Evolutionary conservation across 2,888 invertebrate species (phyloP).

Genomic region (Eupithecia inturbata): DNA sequence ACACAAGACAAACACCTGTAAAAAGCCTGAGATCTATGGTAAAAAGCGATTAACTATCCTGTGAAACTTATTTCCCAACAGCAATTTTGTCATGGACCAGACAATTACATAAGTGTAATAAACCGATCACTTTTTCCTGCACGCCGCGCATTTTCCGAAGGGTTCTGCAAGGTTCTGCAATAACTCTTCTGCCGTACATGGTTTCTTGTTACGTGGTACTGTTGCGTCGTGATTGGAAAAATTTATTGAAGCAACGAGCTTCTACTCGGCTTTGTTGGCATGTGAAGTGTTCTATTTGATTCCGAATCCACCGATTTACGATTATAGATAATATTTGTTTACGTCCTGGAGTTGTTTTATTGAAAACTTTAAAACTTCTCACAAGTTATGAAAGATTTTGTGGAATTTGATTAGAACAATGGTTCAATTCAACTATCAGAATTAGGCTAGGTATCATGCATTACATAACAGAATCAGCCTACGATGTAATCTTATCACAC

Average conservation of each 20-base stretch:
- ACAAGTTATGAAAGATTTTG: not conserved
- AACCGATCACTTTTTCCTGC: slow-evolving; percentile 44
- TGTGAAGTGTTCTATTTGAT: not conserved
- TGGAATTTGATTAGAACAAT: not conserved
- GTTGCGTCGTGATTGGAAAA: slow-evolving; percentile 17
- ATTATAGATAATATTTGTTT: not conserved
- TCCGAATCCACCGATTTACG: not conserved
- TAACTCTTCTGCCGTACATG: slow-evolving; percentile 61
- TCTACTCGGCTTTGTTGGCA: slow-evolving; percentile 4
- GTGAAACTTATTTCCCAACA: slow-evolving; percentile 34
- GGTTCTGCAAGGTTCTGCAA: slow-evolving; percentile 54
- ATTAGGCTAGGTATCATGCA: not conserved
- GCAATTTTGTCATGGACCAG: slow-evolving; percentile 29
- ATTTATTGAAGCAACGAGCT: slow-evolving; percentile 8
- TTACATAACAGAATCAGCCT: not conserved
- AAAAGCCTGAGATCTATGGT: not conserved
- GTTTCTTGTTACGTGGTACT: slow-evolving; percentile 53
- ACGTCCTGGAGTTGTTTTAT: not conserved
- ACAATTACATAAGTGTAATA: slow-evolving; percentile 39
- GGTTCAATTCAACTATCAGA: too few species aligned
- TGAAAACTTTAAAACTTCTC: not conserved
- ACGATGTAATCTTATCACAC: slow-evolving; percentile 9
- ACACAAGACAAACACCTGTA: not conserved
- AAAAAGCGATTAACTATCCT: slow-evolving; percentile 20
- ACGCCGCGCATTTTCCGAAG: slow-evolving; percentile 64